Evolutionary conservation across 2,113 vertebrate genomes (phyloP), one percentile per base, ranked within the genome.

Genomic region (Cynoglossus semilaevis): DNA sequence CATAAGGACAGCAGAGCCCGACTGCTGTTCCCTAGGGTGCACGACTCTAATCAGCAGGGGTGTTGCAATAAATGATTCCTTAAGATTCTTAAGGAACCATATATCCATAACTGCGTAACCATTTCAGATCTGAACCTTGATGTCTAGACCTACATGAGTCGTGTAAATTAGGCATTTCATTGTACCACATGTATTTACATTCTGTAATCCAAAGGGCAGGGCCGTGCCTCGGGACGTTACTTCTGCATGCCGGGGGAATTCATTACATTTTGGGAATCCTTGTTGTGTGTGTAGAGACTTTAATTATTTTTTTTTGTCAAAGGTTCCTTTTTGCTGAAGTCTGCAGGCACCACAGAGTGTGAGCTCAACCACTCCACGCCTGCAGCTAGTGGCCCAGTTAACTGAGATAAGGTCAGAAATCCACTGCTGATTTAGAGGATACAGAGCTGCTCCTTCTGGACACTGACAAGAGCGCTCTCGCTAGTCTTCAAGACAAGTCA

Each of bases 391-490:
- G 51, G 63, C 44, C 71, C 63, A 56, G 69, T 48, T 70, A 52
- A 66, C 63, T 70, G 51, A 65, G 63, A 56, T 53, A 73, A 82
- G 74, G 74, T 74, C 77, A 76, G 54, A 67, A 37, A 58, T 66
- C 46, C 46, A 41, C 54, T 80, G 54, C 38, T 70, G 63, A 67
- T 76, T 58, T 61, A 56, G 35, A 72, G 64, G 65, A 75, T 75
- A 71, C 51, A 52, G 57, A 70, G 58, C 70, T 66, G 58, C 35
- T 80, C 70, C 75, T 74, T 79, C 77, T 76, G 75, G 75, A 79
- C 64, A 40, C 72, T 82, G 81, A 81, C 85, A 76, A 75, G 46
- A 72, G 67, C 47, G 51, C 14, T 55, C 42, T 58, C 29, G 58
- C 42, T n/a, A 53, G 53, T 56, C 58, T 57, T 61, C 15, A 15